Base-by-base conservation (phyloP, 2,797 vertebrate species). In the Pipistrellus pygmaeus region DNA sequence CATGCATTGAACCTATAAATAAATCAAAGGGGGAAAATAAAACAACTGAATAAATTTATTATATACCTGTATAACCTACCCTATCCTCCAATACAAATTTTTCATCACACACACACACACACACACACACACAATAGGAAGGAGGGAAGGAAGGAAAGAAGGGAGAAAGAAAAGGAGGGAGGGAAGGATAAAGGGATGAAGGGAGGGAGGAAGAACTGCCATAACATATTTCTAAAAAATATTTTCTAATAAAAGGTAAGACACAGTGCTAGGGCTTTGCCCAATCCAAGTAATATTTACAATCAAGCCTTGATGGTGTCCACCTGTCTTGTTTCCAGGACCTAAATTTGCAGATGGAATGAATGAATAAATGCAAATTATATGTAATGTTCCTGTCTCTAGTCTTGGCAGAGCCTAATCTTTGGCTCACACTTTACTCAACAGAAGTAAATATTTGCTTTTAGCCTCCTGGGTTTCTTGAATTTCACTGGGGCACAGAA, bases 401-500 rank as follows among this genome's bases (percentile, higher is more conserved):
- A 83, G 15, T 85, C 27, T 89, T 83, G 53, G 20, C n/a, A 83
- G 57, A 93, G 48, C 18, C 53, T 72, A 46, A 72, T 93, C 48
- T 92, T 85, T 85, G 73, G 30, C 71, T 90, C 57, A 57, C 21
- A 53, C 85, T 91, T 85, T 57, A 80, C 53, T 88, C 60, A 95
- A 35, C 32, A 69, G 60, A 88, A 68, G 32, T 86, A 93, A 93
- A 88, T 84, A 84, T 84, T 95, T 90, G 55, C 38, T 81, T 96
- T 46, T 69, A 68, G 69, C 20, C 35, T 73, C 44, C 17, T 80
- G 82, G 46, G 30, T 77, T 85, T 91, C 32, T 76, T 83, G 25
- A 68, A 21, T 90, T 82, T 48, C 48, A 48, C 3, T 30, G 11
- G 4, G 91, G 25, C 69, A 93, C 32, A 91, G 51, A 86, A 92